Base-by-base conservation (phyloP, 2,888 invertebrate genomes). In the Microctonus aethiopoides region DNA sequence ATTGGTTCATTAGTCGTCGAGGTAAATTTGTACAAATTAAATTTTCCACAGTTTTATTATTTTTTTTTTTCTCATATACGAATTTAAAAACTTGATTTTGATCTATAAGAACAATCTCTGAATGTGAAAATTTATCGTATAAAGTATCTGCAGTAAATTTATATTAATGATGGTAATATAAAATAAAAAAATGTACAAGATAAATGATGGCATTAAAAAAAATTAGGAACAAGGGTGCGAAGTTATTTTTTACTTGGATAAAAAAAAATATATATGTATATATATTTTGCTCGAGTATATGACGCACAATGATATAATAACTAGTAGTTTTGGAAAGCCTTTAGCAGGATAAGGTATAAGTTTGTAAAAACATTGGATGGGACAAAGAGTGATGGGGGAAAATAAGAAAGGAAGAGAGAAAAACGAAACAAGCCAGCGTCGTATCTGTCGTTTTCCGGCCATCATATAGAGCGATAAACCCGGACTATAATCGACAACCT, bases 1-100 rank as follows among this genome's bases (percentile, higher is more conserved):
- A 69, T 69, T 64, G 69, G 69, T 64, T 69, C 69, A 64, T 69
- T 69, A 68, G 69, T 34, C 24, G 51, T 52, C 29, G 56, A 51
- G 26, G 59, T 51, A n/a, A 69, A 69, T 46, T 69, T 20, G 20
- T 32, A 11, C 24, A 13, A 54, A 54, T 26, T 54, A 46, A 46
- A 46, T 46, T 3, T 7, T 46, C 16, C 46, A n/a, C 16, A 46
- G 6, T 6, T 46, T 46, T 3, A 16, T 6, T 46, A 16, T 20
- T 46, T 46, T n/a, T 16, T 46, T 20, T 46, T 46, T n/a, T 20
- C 6, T n/a, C 13, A n/a, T 39, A 4, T n/a, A n/a, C 39, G 4
- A 39, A n/a, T 39, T 39, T 13, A 5, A n/a, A n/a, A 39, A 39
- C n/a, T 5, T 39, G 39, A n/a, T n/a, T n/a, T 13, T 13, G 13